Conservation (phyloP, 2,888 invertebrate species). For the Lasioglossum calceatum region DNA sequence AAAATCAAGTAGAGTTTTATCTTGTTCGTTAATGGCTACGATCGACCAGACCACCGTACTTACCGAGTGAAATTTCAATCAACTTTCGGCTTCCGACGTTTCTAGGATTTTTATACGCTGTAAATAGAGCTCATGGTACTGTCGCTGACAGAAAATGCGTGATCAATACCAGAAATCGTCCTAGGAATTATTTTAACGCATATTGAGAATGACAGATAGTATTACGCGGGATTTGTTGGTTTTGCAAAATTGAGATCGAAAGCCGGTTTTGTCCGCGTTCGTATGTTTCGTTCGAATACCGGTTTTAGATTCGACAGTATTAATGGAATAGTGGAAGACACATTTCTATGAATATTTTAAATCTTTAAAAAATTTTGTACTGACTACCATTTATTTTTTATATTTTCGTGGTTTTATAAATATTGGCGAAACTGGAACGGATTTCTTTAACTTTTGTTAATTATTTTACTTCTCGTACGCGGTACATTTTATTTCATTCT, state of each 20-base stretch:
- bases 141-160: background rate
- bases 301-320: background rate
- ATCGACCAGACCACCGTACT: background rate
- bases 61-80: background rate
- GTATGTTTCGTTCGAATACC: background rate
- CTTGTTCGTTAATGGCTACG: background rate
- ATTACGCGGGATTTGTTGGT: background rate
- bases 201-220: constrained; percentile 1
- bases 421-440: background rate
- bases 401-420: background rate
- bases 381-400: background rate
- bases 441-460: background rate
- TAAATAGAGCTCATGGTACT: background rate
- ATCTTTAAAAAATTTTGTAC: background rate
- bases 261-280: background rate
- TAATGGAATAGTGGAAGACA: background rate
- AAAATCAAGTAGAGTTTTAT: background rate
- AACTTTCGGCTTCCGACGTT: background rate
- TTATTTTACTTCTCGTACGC: background rate
- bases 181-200: background rate
- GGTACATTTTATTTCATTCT: background rate
- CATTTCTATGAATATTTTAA: background rate
- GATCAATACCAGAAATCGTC: background rate
- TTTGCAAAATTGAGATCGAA: background rate
- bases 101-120: background rate